Evolutionary conservation across 2,113 vertebrate genomes (phyloP).

Genomic region (Corythaeola cristata): DNA sequence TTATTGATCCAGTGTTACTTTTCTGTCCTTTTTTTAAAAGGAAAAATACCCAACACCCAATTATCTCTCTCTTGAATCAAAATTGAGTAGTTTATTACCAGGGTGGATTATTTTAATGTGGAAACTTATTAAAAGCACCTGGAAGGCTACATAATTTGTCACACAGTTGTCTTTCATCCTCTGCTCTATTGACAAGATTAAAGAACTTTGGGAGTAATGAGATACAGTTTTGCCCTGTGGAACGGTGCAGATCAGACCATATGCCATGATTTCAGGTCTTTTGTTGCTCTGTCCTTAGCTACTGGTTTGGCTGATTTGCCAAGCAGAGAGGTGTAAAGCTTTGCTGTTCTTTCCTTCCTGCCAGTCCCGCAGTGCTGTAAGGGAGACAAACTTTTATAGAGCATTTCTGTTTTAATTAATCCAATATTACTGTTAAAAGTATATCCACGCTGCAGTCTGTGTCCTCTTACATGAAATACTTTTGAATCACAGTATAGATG

Average conservation of each 20-base stretch:
- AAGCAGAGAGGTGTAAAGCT: not conserved
- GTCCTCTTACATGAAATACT: not conserved
- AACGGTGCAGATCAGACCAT: not conserved
- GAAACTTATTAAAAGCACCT: not conserved
- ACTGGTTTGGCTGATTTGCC: not conserved
- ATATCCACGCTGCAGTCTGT: not conserved
- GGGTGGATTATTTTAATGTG: not conserved
- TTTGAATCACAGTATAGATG: not conserved
- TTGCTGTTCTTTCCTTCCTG: not conserved
- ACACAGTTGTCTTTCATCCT: not conserved
- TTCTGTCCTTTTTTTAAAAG: not conserved
- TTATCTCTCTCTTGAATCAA: not conserved
- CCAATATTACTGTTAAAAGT: not conserved
- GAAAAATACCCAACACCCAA: not conserved
- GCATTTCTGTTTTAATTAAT: not conserved
- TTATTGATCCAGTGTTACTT: not conserved
- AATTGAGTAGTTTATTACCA: not conserved
- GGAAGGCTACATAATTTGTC: constrained; percentile 2
- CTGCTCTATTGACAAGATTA: constrained; percentile 5
- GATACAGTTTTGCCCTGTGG: not conserved
- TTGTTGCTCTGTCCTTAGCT: not conserved
- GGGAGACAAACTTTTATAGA: not conserved
- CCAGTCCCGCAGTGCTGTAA: not conserved
- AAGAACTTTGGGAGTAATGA: constrained; percentile 20
- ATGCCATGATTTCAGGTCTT: not conserved